Evolutionary conservation across 1,140 invertebrate genomes (phyloP), one percentile per base, ranked within the genome.

Genomic region (Hycleus cichorii): DNA sequence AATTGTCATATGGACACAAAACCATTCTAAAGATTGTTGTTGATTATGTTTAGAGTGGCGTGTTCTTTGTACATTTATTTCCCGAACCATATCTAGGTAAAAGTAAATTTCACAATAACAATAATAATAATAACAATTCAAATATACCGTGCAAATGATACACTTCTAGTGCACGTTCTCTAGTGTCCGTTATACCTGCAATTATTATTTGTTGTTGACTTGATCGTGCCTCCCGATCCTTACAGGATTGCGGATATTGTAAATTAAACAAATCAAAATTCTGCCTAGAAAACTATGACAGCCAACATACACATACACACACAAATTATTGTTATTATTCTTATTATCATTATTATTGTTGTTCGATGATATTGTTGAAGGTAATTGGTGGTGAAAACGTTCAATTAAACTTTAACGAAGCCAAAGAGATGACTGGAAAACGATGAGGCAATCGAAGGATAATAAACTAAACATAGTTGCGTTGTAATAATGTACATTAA

Each of bases 241-340:
- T 53, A 27, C 42, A 53, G 51, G 51, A 53, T 53, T 53, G 51
- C 51, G 51, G 51, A 53, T 53, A 42, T 53, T 53, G 51, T 46
- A 53, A 53, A 53, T 53, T 53, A 45, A 53, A 53, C 51, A 24
- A 53, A 46, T 53, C 51, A 53, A 46, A 53, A 46, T 53, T 32
- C 32, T 18, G 38, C 25, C 51, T 12, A 51, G 49, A n/a, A 25
- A 11, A 46, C 46, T 53, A 53, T 53, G 51, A 53, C 40, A 53
- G 51, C 26, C 39, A 25, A 27, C 32, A 32, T 7, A 5, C 7
- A 12, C 12, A 12, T 12, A 12, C 12, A 32, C 32, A 32, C 32
- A 5, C 18, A 18, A 18, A 18, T 18, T 18, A 18, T 32, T 32
- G 7, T 32, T 32, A 32, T 32, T 32, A 32, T 32, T 32, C 0